Percentiles rank a stretch among this genome's conserved stretches.
These are phyloP conservation scores for Laupala kohalensis DNA, from an alignment of 1,140 invertebrate species.

Conservation along the genomic window DNA sequence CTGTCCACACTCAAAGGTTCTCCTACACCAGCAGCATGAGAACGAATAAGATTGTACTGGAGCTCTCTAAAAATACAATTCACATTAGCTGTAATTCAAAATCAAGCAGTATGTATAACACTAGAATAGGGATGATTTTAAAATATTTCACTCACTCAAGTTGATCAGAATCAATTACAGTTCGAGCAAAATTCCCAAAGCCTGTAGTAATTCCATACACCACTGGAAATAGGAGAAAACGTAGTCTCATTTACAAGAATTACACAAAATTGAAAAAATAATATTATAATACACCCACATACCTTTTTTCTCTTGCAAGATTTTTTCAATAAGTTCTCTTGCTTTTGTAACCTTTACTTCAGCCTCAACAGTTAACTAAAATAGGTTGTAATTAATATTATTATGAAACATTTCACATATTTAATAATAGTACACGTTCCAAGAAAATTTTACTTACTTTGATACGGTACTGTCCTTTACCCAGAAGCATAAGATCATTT, in stretches of 20 bases:
- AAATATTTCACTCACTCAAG: constrained; percentile 35
- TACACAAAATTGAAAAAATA: not conserved
- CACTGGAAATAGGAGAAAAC: constrained; percentile 29
- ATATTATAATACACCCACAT: constrained; percentile 5
- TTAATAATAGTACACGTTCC: not conserved
- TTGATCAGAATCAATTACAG: constrained; percentile 42
- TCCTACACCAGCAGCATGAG: constrained; percentile 58
- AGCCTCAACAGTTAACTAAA: constrained; percentile 39
- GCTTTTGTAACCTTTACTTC: constrained; percentile 38
- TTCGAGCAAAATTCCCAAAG: constrained; percentile 59
- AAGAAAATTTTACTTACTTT: constrained; percentile 28
- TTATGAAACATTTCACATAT: not conserved
- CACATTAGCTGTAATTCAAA: not conserved
- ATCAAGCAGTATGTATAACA: not conserved
- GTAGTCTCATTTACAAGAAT: not conserved
- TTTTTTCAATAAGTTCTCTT: constrained; percentile 43
- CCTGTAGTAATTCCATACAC: constrained; percentile 68
- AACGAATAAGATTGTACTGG: constrained; percentile 56
- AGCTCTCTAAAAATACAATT: constrained; percentile 28
- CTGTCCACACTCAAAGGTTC: constrained; percentile 44
- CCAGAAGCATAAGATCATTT: constrained; percentile 43
- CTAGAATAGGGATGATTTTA: not conserved
- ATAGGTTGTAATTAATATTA: not conserved
- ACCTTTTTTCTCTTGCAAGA: constrained; percentile 47
- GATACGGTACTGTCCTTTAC: constrained; percentile 42